Conservation (phyloP, 2,888 invertebrate species). For the Spodoptera littoralis region DNA sequence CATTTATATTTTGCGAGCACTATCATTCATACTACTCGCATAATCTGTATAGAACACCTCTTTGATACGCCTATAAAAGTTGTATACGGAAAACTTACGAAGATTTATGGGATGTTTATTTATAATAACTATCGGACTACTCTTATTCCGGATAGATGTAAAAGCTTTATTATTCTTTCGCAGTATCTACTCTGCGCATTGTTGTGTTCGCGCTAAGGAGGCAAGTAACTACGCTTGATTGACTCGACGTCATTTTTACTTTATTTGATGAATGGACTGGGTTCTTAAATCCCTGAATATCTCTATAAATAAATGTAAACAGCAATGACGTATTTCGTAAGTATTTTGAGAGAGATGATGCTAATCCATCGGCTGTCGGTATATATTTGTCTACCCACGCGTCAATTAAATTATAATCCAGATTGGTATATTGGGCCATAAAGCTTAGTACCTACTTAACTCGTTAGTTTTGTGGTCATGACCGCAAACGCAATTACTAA, state of each 20-base stretch:
- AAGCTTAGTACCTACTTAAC: too few species aligned
- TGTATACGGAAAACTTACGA: slow-evolving; percentile 35
- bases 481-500: too few species aligned
- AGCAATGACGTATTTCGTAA: slow-evolving; percentile 7
- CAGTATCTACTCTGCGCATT: slow-evolving; percentile 20
- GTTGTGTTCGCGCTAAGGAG: slow-evolving; percentile 24
- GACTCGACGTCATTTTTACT: slow-evolving; percentile 26
- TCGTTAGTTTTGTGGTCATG: too few species aligned
- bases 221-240: slow-evolving; percentile 22
- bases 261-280: slow-evolving; percentile 22
- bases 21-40: slow-evolving; percentile 40
- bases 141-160: slow-evolving; percentile 35
- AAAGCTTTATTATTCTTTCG: slow-evolving; percentile 32
- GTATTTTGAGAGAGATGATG: slow-evolving; percentile 10
- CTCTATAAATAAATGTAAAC: slow-evolving; percentile 11
- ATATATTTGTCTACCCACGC: slow-evolving; percentile 4
- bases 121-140: slow-evolving; percentile 32
- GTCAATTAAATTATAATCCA: slow-evolving; percentile 59
- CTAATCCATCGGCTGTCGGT: slow-evolving; percentile 5
- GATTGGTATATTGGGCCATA: slow-evolving; percentile 55
- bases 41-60: slow-evolving; percentile 21
- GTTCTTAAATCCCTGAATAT: slow-evolving; percentile 7
- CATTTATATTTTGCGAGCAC: slow-evolving; percentile 46
- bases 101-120: slow-evolving; percentile 42
- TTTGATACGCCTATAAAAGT: slow-evolving; percentile 47